These are phyloP conservation scores for Actenoides hombroni DNA, from an alignment of 2,113 vertebrate species.

Conservation along the genomic window DNA sequence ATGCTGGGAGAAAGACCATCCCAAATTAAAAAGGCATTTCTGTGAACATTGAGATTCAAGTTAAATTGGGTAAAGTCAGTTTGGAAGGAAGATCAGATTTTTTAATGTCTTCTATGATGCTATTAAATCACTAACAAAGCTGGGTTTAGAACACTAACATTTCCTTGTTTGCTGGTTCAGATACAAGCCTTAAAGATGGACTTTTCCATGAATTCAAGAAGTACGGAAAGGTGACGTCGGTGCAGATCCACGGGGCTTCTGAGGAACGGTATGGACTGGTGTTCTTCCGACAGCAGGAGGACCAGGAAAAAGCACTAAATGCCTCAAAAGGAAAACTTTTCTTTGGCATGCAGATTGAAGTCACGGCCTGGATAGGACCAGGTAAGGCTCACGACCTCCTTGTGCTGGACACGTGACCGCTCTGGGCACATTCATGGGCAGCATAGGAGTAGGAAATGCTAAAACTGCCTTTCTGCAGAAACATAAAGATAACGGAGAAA, in stretches of 20 bases:
- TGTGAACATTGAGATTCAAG: neutral
- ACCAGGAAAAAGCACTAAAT: conserved; percentile 95
- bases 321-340: conserved; percentile 98
- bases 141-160: neutral
- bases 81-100: neutral
- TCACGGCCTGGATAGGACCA: conserved; percentile 96
- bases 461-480: neutral
- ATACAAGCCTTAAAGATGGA: conserved; percentile 98
- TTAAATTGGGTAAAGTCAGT: neutral
- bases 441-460: neutral
- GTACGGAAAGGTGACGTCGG: conserved; percentile 97
- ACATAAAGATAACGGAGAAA: neutral
- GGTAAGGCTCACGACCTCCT: conserved; percentile 73
- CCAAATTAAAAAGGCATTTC: neutral
- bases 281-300: conserved; percentile 98
- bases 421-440: neutral
- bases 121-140: neutral
- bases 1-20: neutral
- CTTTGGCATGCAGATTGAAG: conserved; percentile 99
- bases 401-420: rapidly evolving
- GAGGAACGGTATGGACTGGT: conserved; percentile 97
- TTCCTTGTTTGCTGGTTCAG: conserved; percentile 67
- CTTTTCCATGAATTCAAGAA: conserved; percentile 99
- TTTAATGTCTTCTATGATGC: neutral
- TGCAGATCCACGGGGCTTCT: conserved; percentile 94